Evolutionary conservation across 2,113 vertebrate genomes (phyloP).

Genomic region (Verasper variegatus): DNA sequence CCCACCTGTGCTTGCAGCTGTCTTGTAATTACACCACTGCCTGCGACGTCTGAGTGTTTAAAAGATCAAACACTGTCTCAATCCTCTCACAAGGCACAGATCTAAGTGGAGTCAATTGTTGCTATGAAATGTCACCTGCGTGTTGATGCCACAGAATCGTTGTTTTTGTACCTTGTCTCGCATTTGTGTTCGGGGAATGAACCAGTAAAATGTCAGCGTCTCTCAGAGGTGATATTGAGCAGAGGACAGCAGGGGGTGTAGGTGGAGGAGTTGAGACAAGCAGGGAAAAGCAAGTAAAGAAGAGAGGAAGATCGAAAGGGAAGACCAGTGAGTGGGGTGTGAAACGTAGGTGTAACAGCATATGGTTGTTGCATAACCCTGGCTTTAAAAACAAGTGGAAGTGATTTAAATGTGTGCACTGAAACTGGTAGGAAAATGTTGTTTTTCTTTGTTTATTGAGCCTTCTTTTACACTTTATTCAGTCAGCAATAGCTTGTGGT

Average conservation of each 20-base stretch:
- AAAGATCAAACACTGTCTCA: conserved; percentile 74
- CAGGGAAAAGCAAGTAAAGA: conserved; percentile 17
- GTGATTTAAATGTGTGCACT: too few species aligned
- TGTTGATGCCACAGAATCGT: conserved; percentile 60
- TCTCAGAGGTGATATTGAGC: conserved; percentile 62
- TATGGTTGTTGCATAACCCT: too few species aligned
- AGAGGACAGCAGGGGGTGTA: conserved; percentile 46
- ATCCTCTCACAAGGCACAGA: conserved; percentile 54
- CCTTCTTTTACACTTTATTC: too few species aligned
- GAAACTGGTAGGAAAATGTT: too few species aligned
- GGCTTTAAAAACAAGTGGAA: too few species aligned
- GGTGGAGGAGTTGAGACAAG: conserved; percentile 26
- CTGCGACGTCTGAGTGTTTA: conserved; percentile 68
- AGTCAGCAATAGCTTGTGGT: too few species aligned
- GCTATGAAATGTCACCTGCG: conserved; percentile 73
- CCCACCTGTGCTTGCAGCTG: conserved; percentile 62
- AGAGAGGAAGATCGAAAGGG: background rate
- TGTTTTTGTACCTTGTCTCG: conserved; percentile 28
- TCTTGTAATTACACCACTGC: conserved; percentile 72
- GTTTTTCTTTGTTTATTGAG: too few species aligned
- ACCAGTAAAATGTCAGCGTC: conserved; percentile 63
- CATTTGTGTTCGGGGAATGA: conserved; percentile 57
- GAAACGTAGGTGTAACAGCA: too few species aligned
- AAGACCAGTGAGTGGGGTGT: background rate
- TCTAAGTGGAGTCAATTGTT: conserved; percentile 53